Percentiles rank a stretch among this genome's conserved stretches.
phyloP scores from a whole-genome alignment of 2,888 invertebrate species.

The Brachynemurus nebulosus region DNA sequence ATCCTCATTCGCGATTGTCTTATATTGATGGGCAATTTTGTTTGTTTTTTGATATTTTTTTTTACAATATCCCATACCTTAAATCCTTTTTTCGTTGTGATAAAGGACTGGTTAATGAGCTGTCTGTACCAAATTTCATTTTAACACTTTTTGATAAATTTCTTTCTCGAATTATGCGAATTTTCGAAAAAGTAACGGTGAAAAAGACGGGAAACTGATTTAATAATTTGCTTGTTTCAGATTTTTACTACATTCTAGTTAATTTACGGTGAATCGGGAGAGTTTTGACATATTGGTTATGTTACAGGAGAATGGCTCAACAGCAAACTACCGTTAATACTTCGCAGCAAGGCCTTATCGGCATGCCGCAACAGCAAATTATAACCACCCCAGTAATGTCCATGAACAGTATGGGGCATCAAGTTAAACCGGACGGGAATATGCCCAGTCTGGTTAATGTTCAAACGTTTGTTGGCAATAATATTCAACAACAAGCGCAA shows the following conservation, averaged over 20 bases:
- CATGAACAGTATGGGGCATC: slow-evolving; percentile 4
- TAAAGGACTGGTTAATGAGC: slow-evolving; percentile 5
- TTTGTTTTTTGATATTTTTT: no score
- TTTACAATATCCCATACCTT: background rate
- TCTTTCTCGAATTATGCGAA: no score
- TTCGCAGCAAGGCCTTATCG: slow-evolving; percentile 5
- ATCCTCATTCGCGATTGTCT: slow-evolving; percentile 4
- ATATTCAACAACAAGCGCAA: background rate
- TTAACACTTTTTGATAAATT: no score
- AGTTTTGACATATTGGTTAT: slow-evolving; percentile 6
- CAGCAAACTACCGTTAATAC: slow-evolving; percentile 8
- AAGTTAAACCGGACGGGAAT: slow-evolving; percentile 1
- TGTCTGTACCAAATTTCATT: slow-evolving; percentile 4
- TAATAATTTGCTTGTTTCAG: no score
- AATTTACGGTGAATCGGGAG: no score
- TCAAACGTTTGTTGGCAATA: slow-evolving; percentile 6
- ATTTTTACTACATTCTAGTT: no score
- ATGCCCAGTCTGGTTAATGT: slow-evolving; percentile 9
- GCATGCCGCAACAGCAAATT: slow-evolving; percentile 6
- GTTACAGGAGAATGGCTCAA: slow-evolving; percentile 10
- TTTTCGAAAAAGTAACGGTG: background rate
- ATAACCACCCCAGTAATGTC: slow-evolving; percentile 4
- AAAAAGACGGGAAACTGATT: background rate
- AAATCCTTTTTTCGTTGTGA: background rate
- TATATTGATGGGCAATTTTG: slow-evolving; percentile 1